Evolutionary conservation across 2,797 vertebrate genomes (phyloP), one percentile per base, ranked within the genome.

Genomic region (Peromyscus aztecus): DNA sequence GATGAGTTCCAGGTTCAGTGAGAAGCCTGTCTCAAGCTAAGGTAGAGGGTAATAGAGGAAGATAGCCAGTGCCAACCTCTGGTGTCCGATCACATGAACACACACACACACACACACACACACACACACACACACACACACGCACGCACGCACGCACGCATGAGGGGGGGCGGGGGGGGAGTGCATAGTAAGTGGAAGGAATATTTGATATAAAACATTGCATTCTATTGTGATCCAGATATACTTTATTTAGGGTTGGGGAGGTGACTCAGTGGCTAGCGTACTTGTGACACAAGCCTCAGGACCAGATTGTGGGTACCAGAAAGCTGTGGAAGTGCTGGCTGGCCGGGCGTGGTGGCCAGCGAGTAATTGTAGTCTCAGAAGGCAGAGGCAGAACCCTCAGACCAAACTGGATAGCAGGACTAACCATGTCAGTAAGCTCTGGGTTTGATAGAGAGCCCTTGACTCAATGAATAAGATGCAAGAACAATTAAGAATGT

Each of bases 171-270:
- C n/a, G 13, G 52, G 21, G 21, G 59, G 2, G 59, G 24, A 8
- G 59, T 2, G 59, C 24, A 81, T 37, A 81, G 55, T 43, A 61
- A 57, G 37, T 83, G 14, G 57, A 83, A 63, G 27, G 34, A 83
- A 59, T 61, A 29, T 61, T 13, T 83, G n/a, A 91, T 52, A 75
- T 8, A 94, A 90, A 89, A 95, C 43, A 67, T 37, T 29, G 8
- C 31, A 31, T 77, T 23, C 65, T 95, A 19, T 90, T 95, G 10
- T 76, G 76, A 96, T 77, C 73, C 19, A 37, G 82, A 75, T 88
- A 77, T 12, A 8, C 17, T 61, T 93, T 76, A 85, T 88, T 78
- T 84, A 90, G 94, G 7, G 16, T 31, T 63, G 16, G 59, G 14
- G 27, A 83, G 27, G 43, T 43, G 37, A 37, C 7, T 43, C 57